phyloP scores from a whole-genome alignment of 2,797 vertebrate genomes.

The Basileuterus tristriatus region DNA sequence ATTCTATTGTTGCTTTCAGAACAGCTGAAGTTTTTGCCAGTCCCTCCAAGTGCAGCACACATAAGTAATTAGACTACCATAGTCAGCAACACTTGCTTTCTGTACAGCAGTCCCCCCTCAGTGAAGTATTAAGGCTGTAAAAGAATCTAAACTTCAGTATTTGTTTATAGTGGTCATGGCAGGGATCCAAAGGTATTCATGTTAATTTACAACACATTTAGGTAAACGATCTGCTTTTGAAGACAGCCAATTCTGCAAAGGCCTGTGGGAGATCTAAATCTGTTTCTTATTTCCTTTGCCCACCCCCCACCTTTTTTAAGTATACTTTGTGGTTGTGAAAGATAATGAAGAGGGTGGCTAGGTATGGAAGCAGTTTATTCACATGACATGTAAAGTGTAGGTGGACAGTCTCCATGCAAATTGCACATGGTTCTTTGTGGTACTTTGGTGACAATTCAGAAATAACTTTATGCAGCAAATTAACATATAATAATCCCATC shows the following conservation, averaged over 20 bases:
- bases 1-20: constrained; percentile 28
- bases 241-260: constrained; percentile 52
- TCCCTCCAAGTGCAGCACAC: constrained; percentile 19
- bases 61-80: constrained; percentile 54
- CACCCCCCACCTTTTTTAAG: background rate
- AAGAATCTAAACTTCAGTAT: constrained; percentile 71
- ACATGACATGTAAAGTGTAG: background rate
- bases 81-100: constrained; percentile 69
- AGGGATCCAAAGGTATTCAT: constrained; percentile 67
- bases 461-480: background rate
- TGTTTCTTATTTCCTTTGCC: constrained; percentile 66
- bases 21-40: constrained; percentile 1
- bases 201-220: constrained; percentile 74
- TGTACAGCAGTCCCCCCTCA: constrained; percentile 48
- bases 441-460: background rate
- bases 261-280: constrained; percentile 52
- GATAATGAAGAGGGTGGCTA: background rate
- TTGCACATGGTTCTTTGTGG: background rate
- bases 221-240: constrained; percentile 56
- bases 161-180: constrained; percentile 71
- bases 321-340: background rate
- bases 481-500: background rate
- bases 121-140: constrained; percentile 67
- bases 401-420: background rate
- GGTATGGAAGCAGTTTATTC: background rate